Conservation (phyloP, 2,113 vertebrate species). For the Gila orcuttii region DNA sequence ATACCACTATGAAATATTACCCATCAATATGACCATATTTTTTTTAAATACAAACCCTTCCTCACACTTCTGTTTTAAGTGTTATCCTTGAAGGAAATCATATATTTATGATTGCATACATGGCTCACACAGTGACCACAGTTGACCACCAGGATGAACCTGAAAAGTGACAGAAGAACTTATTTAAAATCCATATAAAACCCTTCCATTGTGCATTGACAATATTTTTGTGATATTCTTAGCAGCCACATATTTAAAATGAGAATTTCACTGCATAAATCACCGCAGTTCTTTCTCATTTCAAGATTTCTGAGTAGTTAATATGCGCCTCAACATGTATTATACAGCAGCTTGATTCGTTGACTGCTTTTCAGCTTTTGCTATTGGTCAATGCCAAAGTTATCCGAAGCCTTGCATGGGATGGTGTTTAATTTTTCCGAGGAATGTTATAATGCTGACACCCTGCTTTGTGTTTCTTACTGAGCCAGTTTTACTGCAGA, state of each 20-base stretch:
- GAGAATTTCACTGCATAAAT: conserved; percentile 12
- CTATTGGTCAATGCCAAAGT: conserved; percentile 57
- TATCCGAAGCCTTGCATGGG: conserved; percentile 60
- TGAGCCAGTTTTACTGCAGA: conserved; percentile 44
- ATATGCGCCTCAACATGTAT: conserved; percentile 44
- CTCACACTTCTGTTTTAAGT: no score
- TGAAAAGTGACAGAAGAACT: not conserved
- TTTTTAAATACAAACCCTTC: not conserved
- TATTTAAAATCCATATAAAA: not conserved
- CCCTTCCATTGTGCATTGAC: not conserved
- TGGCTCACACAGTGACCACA: not conserved
- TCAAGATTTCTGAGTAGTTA: conserved; percentile 11
- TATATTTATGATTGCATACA: not conserved
- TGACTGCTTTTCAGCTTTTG: conserved; percentile 53
- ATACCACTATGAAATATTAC: not conserved
- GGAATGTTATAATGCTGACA: conserved; percentile 49
- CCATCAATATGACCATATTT: not conserved
- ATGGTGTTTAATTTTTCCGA: conserved; percentile 54
- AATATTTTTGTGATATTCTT: not conserved
- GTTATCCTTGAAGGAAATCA: not conserved
- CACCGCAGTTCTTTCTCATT: not conserved
- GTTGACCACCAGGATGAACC: not conserved
- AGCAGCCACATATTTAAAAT: not conserved
- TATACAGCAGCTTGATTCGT: conserved; percentile 51
- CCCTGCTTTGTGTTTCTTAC: conserved; percentile 49